Evolutionary conservation across 2,888 invertebrate species (phyloP).

Genomic region (Athalia cordata): DNA sequence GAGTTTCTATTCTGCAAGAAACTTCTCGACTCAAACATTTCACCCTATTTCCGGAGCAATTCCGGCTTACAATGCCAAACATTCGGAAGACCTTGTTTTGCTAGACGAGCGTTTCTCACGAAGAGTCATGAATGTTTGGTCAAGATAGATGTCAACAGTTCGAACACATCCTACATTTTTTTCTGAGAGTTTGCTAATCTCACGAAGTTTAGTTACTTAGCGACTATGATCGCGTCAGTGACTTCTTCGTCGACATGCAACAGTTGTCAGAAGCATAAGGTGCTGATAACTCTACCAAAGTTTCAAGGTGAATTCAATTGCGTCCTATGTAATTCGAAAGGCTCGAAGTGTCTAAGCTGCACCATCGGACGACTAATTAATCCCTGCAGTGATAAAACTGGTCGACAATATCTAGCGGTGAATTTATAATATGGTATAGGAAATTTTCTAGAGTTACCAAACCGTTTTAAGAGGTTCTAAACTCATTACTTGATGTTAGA

Average conservation of each 20-base stretch:
- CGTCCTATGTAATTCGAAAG: background rate
- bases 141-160: background rate
- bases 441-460: too few relatives aligned
- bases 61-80: too few relatives aligned
- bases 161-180: background rate
- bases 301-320: slow-evolving; percentile 21
- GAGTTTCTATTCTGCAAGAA: background rate
- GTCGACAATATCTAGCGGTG: background rate
- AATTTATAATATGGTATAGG: background rate
- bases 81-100: too few relatives aligned
- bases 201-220: background rate
- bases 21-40: too few relatives aligned
- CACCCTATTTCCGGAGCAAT: too few relatives aligned
- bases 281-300: slow-evolving; percentile 13
- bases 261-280: slow-evolving; percentile 31
- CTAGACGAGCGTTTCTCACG: too few relatives aligned
- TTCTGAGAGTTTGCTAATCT: background rate
- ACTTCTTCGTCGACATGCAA: slow-evolving; percentile 24
- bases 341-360: background rate
- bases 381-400: background rate
- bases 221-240: slow-evolving; percentile 4
- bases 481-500: background rate
- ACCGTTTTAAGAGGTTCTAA: background rate
- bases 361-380: background rate
- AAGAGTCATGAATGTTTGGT: too few relatives aligned